Evolutionary conservation across 2,797 vertebrate genomes (phyloP), one percentile per base, ranked within the genome.

Genomic region (Microcaecilia unicolor): DNA sequence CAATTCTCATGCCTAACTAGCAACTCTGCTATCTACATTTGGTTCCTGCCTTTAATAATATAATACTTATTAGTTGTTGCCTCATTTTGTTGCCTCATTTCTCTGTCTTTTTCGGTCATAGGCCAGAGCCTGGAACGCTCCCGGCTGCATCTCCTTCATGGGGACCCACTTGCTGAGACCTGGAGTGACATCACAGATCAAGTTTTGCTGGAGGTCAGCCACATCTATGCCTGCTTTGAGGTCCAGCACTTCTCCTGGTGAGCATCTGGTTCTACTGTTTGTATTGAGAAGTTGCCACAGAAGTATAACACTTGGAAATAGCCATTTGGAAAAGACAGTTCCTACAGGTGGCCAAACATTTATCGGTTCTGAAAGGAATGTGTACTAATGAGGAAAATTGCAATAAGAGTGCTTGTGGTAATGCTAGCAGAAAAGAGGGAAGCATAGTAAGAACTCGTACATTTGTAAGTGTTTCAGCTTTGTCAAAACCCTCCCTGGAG

Each of bases 161-260:
- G 89, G 15, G 86, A 95, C 19, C 72, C 85, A 3, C 54, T 72
- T 1, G 80, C 82, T 24, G 74, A 88, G 37, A 81, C 68, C 28
- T 99, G 96, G 96, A 88, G 87, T 9, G 93, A 99, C 60, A 80
- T 99, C 48, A 99, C 93, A 0, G 46, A 73, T 4, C 84, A 94
- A 48, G 90, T 90, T 59, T 82, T 67, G n/a, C 74, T 98, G 48
- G 72, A 83, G 27, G 70, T 94, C 55, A 92, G 86, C 3, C 90
- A 99, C 43, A 58, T 93, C 24, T 97, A 93, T 6, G 93, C 86
- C 2, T 50, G 92, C 51, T 99, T 98, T 79, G 88, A 87, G 66
- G 80, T 96, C 51, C 88, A 83, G 4, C 88, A 89, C 62, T 98
- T 99, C 67, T 99, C 94, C 41, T 98, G 94, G 94, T 98, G 57